Evolutionary conservation across 2,888 invertebrate species (phyloP).

Genomic region (Andrena marginata): DNA sequence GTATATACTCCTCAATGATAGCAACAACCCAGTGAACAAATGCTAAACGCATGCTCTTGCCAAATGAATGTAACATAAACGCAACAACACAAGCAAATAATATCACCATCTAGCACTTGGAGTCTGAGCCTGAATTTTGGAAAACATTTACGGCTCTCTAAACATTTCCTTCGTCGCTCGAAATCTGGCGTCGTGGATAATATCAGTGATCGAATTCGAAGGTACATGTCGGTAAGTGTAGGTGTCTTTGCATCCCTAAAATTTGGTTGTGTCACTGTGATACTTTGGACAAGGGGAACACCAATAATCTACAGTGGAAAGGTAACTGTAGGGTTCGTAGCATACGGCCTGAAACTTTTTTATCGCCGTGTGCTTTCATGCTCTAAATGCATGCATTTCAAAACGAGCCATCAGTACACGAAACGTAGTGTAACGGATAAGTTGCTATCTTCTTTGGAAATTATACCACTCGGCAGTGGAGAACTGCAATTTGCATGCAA

Average conservation of each 20-base stretch:
- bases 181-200: background rate
- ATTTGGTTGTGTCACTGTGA: slow-evolving; percentile 5
- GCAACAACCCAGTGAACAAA: slow-evolving; percentile 77
- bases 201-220: slow-evolving; percentile 11
- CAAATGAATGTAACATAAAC: slow-evolving; percentile 73
- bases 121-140: slow-evolving; percentile 39
- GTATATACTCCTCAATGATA: slow-evolving; percentile 33
- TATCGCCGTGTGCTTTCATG: slow-evolving; percentile 15
- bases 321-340: background rate
- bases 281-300: background rate
- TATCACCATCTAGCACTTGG: slow-evolving; percentile 64
- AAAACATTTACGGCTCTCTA: slow-evolving; percentile 38
- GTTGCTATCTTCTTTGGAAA: slow-evolving; percentile 1
- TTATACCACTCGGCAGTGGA: background rate
- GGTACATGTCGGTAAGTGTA: slow-evolving; percentile 12
- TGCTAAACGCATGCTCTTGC: slow-evolving; percentile 80
- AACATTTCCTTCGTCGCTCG: slow-evolving; percentile 5
- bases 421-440: slow-evolving; percentile 8
- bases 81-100: slow-evolving; percentile 72
- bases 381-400: slow-evolving; percentile 38
- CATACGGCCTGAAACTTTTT: slow-evolving; percentile 13
- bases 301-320: slow-evolving; percentile 17
- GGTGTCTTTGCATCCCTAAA: slow-evolving; percentile 20
- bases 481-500: slow-evolving; percentile 11
- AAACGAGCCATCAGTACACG: background rate